Percentiles rank a stretch among this genome's conserved stretches.
These are phyloP conservation scores for Pyrgus malvae DNA, from an alignment of 2,888 invertebrate genomes.

Conservation along the genomic window DNA sequence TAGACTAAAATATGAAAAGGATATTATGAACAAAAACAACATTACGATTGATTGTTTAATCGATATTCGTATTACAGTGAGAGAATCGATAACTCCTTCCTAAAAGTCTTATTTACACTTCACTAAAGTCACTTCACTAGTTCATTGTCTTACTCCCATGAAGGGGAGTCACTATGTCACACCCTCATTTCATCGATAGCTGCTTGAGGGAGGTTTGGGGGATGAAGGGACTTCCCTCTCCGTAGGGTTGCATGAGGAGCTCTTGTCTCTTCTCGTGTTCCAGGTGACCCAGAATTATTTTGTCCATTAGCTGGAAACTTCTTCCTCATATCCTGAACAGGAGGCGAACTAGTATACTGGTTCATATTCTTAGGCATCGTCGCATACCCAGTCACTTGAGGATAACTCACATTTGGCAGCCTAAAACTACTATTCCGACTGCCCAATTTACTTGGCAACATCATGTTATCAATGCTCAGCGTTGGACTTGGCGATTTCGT, in stretches of 20 bases:
- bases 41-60: conserved; percentile 65
- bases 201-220: conserved; percentile 88
- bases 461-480: conserved; percentile 80
- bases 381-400: conserved; percentile 74
- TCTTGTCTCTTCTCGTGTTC: conserved; percentile 48
- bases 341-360: conserved; percentile 77
- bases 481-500: conserved; percentile 84
- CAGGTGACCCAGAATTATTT: conserved; percentile 65
- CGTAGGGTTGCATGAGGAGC: conserved; percentile 70
- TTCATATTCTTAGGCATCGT: conserved; percentile 83
- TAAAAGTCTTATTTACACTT: conserved; percentile 67
- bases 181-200: conserved; percentile 95
- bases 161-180: conserved; percentile 81
- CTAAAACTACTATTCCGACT: conserved; percentile 76
- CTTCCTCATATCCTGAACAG: conserved; percentile 79
- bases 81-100: conserved; percentile 64
- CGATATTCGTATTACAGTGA: conserved; percentile 65
- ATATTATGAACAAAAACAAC: conserved; percentile 40
- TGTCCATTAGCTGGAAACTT: conserved; percentile 82
- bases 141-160: conserved; percentile 47
- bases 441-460: conserved; percentile 77
- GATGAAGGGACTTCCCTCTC: conserved; percentile 71
- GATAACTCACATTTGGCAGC: conserved; percentile 70
- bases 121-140: conserved; percentile 35
- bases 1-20: too few species aligned